Percentiles rank a stretch among this genome's conserved stretches.
These are phyloP conservation scores for Eucera pruinosa DNA, from an alignment of 2,888 invertebrate genomes.

Conservation along the genomic window DNA sequence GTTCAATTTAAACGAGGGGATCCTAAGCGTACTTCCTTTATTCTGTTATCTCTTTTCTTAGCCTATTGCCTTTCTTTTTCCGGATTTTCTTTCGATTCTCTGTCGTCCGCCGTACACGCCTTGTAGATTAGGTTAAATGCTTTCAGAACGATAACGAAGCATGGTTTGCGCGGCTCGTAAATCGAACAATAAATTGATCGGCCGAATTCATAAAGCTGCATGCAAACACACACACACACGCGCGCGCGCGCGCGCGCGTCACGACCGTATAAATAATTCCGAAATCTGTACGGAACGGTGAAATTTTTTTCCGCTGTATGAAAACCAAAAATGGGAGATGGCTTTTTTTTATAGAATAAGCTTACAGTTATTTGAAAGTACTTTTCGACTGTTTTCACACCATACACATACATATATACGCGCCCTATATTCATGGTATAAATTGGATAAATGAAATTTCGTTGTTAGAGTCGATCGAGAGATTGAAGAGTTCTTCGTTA, in stretches of 20 bases:
- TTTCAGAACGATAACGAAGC: slow-evolving; percentile 44
- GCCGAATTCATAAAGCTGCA: slow-evolving; percentile 55
- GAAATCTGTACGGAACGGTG: slow-evolving; percentile 25
- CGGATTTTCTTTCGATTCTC: slow-evolving; percentile 27
- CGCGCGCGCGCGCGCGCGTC: slow-evolving; percentile 37
- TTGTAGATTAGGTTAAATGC: slow-evolving; percentile 75
- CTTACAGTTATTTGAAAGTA: slow-evolving; percentile 14
- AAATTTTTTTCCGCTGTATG: slow-evolving; percentile 1
- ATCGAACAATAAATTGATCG: slow-evolving; percentile 78
- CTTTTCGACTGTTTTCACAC: not conserved
- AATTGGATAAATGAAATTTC: not conserved
- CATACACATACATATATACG: no score
- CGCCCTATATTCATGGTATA: not conserved
- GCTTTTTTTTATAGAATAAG: slow-evolving; percentile 19
- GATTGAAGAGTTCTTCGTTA: not conserved
- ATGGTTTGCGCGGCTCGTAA: slow-evolving; percentile 72
- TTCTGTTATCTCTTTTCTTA: slow-evolving; percentile 5
- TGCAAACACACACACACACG: no score
- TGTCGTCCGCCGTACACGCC: slow-evolving; percentile 59
- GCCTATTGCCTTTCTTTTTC: not conserved
- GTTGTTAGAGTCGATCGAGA: not conserved
- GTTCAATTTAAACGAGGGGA: slow-evolving; percentile 35
- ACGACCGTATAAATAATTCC: slow-evolving; percentile 33
- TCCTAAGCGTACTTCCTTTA: slow-evolving; percentile 45
- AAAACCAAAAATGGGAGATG: slow-evolving; percentile 21